Evolutionary conservation across 2,888 invertebrate genomes (phyloP), one percentile per base, ranked within the genome.

Genomic region (Agelastica alni): DNA sequence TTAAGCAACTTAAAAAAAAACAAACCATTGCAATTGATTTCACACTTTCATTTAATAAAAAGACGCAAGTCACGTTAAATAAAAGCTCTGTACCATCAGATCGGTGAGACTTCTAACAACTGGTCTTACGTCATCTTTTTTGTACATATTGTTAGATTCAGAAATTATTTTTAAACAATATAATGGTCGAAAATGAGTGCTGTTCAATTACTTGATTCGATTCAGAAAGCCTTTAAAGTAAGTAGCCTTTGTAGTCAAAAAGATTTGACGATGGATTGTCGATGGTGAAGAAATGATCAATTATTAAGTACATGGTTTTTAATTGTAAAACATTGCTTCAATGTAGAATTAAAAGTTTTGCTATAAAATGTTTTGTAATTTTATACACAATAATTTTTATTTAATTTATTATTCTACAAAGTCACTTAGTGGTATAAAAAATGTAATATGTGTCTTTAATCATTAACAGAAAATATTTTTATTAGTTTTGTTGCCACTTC

Each of bases 51-150:
- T 54, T 47, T 52, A 56, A 47, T 58, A 61, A 63, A 62, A 58
- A 62, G 10, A 10, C 5, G 65, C 65, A 65, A 65, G 65, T 65
- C 65, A 65, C 61, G 58, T 58, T 55, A 65, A 65, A 65, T 65
- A 65, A 65, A 62, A 65, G 65, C 60, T 57, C 52, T 7, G 31
- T 13, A 26, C 16, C 14, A 44, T n/a, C 20, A 22, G 41, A 32
- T 28, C 37, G 51, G 51, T 60, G 60, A 56, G 60, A 60, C 52
- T 46, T 53, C 49, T 48, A 49, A 60, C 60, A 60, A 60, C 60
- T 58, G 60, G 55, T 57, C 43, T 60, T 60, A 54, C 60, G 58
- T 60, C 60, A 58, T 49, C 53, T 51, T 53, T 55, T 56, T 58
- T 56, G 49, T 58, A 47, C 18, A 18, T 12, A 37, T 58, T 56